These are phyloP conservation scores for Macrocentrus cingulum DNA, from an alignment of 1,140 invertebrate genomes.

Conservation along the genomic window DNA sequence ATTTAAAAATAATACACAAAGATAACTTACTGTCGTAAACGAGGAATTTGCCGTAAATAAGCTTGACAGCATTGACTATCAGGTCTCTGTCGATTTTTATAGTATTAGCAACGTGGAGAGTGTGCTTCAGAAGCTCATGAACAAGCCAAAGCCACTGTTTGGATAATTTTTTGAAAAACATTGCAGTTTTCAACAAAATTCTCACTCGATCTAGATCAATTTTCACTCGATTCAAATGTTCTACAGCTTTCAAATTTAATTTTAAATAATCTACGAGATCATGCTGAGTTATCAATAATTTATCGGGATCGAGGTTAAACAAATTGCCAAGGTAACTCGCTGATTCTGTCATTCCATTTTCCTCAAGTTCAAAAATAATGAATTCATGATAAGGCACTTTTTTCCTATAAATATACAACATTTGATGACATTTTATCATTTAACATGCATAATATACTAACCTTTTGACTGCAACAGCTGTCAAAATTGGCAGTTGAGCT, in stretches of 20 bases:
- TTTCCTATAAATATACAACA: no score
- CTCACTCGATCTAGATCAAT: neutral
- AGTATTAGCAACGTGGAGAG: conserved; percentile 50
- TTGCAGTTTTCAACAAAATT: conserved; percentile 45
- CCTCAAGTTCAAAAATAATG: conserved; percentile 58
- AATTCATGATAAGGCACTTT: conserved; percentile 57
- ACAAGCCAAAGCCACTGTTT: conserved; percentile 64
- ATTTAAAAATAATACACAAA: no score
- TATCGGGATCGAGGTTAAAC: conserved; percentile 58
- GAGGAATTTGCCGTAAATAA: conserved; percentile 61
- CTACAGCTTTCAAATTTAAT: conserved; percentile 49
- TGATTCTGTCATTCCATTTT: conserved; percentile 55
- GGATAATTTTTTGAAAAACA: conserved; percentile 55
- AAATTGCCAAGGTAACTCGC: conserved; percentile 57
- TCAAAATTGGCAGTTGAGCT: conserved; percentile 30
- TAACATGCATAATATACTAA: no score
- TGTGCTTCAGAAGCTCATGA: conserved; percentile 58
- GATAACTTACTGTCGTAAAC: conserved; percentile 56
- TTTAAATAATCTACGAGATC: conserved; percentile 56
- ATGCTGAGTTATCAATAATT: conserved; percentile 49
- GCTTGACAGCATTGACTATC: conserved; percentile 57
- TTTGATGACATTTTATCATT: no score
- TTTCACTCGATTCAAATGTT: conserved; percentile 41
- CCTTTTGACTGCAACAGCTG: conserved; percentile 35
- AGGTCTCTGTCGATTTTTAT: conserved; percentile 53